These are phyloP conservation scores for Watsonalla binaria DNA, from an alignment of 2,888 invertebrate genomes.

Conservation along the genomic window DNA sequence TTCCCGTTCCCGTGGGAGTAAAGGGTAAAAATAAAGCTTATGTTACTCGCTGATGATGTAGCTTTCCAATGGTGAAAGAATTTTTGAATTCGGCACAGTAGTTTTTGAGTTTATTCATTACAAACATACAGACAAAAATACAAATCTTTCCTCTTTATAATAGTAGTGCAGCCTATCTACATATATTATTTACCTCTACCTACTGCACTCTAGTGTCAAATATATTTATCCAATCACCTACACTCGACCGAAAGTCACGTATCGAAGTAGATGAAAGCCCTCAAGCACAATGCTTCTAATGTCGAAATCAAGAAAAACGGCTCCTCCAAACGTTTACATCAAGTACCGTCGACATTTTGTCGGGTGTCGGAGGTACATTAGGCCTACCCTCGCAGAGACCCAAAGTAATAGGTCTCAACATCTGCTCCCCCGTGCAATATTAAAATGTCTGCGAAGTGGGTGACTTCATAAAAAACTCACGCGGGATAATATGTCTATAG, in stretches of 20 bases:
- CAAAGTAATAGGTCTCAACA: constrained; percentile 63
- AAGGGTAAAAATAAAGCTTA: too few relatives aligned
- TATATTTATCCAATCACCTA: not conserved
- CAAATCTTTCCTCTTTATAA: too few relatives aligned
- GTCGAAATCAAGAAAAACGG: constrained; percentile 40
- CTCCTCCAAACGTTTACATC: constrained; percentile 39
- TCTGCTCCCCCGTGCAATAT: constrained; percentile 66
- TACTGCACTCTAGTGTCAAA: too few relatives aligned
- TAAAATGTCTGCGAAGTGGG: constrained; percentile 56
- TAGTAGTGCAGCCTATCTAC: too few relatives aligned
- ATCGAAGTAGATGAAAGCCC: not conserved
- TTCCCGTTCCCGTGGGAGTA: too few relatives aligned
- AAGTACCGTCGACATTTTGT: constrained; percentile 43
- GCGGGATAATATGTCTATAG: constrained; percentile 20
- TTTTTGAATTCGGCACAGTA: too few relatives aligned
- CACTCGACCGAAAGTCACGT: constrained; percentile 5
- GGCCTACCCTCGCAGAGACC: constrained; percentile 41
- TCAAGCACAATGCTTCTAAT: constrained; percentile 1
- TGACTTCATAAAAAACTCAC: constrained; percentile 53
- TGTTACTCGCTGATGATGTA: too few relatives aligned
- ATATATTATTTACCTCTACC: too few relatives aligned
- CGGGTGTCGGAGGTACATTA: constrained; percentile 40
- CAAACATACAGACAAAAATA: too few relatives aligned
- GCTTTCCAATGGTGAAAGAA: too few relatives aligned
- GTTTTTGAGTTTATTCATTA: too few relatives aligned